These are phyloP conservation scores for Ophion slaviceki DNA, from an alignment of 2,888 invertebrate genomes.

Conservation along the genomic window DNA sequence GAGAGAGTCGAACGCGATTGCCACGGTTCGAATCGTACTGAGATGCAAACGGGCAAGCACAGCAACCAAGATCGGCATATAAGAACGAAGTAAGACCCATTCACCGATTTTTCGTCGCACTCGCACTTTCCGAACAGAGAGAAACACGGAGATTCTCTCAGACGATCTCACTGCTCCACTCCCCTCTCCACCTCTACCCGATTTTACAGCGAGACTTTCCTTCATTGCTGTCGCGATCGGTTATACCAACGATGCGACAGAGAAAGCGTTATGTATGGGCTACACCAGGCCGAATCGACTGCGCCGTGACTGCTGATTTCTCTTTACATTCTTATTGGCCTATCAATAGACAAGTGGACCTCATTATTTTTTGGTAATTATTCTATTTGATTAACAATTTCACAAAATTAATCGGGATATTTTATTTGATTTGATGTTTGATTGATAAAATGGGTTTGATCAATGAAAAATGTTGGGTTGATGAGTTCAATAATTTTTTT, in stretches of 20 bases:
- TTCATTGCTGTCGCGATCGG: conserved; percentile 40
- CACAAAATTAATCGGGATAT: not conserved
- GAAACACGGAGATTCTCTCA: conserved; percentile 24
- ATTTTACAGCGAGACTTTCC: conserved; percentile 38
- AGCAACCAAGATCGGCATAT: conserved; percentile 54
- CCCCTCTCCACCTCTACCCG: not conserved
- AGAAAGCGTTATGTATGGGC: conserved; percentile 42
- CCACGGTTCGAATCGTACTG: conserved; percentile 57
- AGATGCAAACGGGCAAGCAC: conserved; percentile 53
- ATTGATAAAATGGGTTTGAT: too few species aligned
- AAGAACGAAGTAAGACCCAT: conserved; percentile 63
- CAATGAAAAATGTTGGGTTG: not conserved
- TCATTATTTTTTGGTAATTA: too few species aligned
- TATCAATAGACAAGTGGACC: not conserved
- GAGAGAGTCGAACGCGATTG: conserved; percentile 44
- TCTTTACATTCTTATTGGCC: not conserved
- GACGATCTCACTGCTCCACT: conserved; percentile 27
- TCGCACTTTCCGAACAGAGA: conserved; percentile 42
- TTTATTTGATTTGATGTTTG: too few species aligned
- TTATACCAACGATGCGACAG: conserved; percentile 38
- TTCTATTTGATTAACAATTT: not conserved
- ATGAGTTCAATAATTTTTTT: too few species aligned
- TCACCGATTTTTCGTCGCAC: conserved; percentile 66
- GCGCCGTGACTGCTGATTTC: not conserved
- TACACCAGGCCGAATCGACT: not conserved